Evolutionary conservation across 92 coral and sea anemone genomes (phyloP), one percentile per base, ranked within the genome.

Genomic region (Nematostella vectensis): DNA sequence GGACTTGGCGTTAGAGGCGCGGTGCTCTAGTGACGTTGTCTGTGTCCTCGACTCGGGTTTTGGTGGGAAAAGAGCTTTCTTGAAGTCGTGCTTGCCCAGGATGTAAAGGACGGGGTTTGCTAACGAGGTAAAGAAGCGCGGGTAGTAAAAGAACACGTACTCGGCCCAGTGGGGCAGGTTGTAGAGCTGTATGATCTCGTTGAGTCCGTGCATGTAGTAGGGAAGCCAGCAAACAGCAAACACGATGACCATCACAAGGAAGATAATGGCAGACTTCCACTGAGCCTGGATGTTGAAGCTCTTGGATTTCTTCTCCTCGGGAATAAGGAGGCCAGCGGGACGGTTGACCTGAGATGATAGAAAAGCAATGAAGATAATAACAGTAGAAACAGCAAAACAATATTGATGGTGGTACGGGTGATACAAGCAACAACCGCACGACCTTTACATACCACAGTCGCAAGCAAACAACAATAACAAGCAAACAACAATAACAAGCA

Each of bases 181-280:
- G 3, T 62, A 15, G 39, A 25, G 0, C 2, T 49, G 59, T 6
- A 68, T 38, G 20, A 16, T 4, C 45, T 71, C 69, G 25, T 63
- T 61, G 15, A 76, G 45, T 27, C 70, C 57, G 44, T 70, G 44
- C 20, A 76, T 51, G 40, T 74, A 82, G 50, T 45, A 76, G 3
- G 89, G 89, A 23, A 82, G 57, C 89, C 89, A 82, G 53, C 83
- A 82, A 1, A 61, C 61, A 4, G 62, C 54, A 30, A 77, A 82
- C 13, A 76, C 67, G 36, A 71, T 4, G 2, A 72, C 49, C 89
- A 82, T 82, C 17, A 58, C 42, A 42, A 72, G 42, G 51, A 82
- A 82, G 9, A 82, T 68, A n/a, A 53, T 57, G 52, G 71, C 79
- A 25, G 89, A 63, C 37, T 70, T 82, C 61, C 83, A 61, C 62